Base-by-base conservation (phyloP, 2,888 invertebrate species). In the Horisme vitalbata region DNA sequence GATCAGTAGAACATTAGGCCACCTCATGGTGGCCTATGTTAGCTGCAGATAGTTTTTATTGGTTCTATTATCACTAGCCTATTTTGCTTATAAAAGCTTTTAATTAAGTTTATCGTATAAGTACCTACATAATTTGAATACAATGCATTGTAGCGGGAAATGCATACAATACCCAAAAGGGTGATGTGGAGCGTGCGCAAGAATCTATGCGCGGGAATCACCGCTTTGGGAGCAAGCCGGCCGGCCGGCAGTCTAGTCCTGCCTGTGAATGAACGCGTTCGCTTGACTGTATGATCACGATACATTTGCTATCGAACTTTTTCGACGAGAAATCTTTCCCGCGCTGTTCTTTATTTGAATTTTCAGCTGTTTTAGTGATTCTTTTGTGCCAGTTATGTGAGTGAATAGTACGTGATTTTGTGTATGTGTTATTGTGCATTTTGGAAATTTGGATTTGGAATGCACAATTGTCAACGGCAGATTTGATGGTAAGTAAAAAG, bases 181-280 rank as follows among this genome's bases (percentile, higher is more conserved):
- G 76, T 82, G 71, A 72, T 50, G 61, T 63, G 64, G 68, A 48
- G 34, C 71, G 66, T 85, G 86, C 85, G 87, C 87, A 70, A 75
- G 71, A n/a, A 68, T 70, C 65, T 63, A 62, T 86, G 87, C 87
- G 87, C 87, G 79, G 61, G 60, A 71, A 70, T 53, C 52, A 45
- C 44, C 52, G 55, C 51, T 23, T 23, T 33, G 67, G 61, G 68
- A 68, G 5, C 18, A 6, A 5, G 18, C 18, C 18, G 18, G 18
- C 77, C 78, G 76, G 79, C 77, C 76, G 76, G 79, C 81, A 86
- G 86, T 85, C 77, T 70, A 71, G 67, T 64, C 62, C 59, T 58
- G 67, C 63, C 65, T 56, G 56, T 63, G 71, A 60, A 56, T 56
- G 61, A 55, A 64, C 52, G 63, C 61, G 75, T 67, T 59, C 73